Percentiles rank a stretch among this genome's conserved stretches.
Evolutionary conservation across 1,140 invertebrate species (phyloP).

Genomic region (Drosophila persimilis): DNA sequence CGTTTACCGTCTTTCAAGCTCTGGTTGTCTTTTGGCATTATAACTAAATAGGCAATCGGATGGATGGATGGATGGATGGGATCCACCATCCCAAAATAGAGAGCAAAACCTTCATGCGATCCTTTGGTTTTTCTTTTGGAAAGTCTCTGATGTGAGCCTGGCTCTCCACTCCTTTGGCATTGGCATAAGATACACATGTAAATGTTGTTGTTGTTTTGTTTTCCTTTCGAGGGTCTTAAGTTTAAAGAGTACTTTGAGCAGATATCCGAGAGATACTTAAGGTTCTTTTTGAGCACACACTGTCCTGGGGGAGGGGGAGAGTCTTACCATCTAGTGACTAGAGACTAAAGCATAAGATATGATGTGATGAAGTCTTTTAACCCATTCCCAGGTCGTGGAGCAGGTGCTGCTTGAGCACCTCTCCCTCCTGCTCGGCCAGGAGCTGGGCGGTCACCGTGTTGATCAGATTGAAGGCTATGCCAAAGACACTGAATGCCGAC

Average conservation of each 20-base stretch:
- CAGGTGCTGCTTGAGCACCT: conserved; percentile 75
- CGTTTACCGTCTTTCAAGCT: conserved; percentile 23
- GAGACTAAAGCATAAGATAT: conserved; percentile 54
- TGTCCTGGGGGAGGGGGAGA: conserved; percentile 47
- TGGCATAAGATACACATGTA: conserved; percentile 68
- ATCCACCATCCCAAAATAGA: neutral
- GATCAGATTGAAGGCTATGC: conserved; percentile 95
- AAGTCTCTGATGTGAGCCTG: conserved; percentile 69
- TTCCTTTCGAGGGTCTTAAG: conserved; percentile 23
- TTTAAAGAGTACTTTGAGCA: conserved; percentile 54
- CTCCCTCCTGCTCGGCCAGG: conserved; percentile 74
- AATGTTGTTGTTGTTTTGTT: too few species aligned
- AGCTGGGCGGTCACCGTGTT: conserved; percentile 85
- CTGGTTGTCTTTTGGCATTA: conserved; percentile 38
- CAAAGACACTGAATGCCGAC: conserved; percentile 94
- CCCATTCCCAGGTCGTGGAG: conserved; percentile 78
- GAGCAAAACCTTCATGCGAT: conserved; percentile 32
- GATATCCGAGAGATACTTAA: conserved; percentile 9
- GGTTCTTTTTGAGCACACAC: conserved; percentile 60
- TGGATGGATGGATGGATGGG: conserved; percentile 1
- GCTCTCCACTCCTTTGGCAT: conserved; percentile 66
- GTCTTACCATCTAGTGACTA: conserved; percentile 63
- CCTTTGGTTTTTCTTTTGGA: conserved; percentile 1
- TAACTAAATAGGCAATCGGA: conserved; percentile 38
- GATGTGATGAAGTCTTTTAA: conserved; percentile 58